A percentile compares a stretch with the other conserved stretches of the same genome.
phyloP scores from a whole-genome alignment of 1,140 invertebrate genomes.

The Trinorchestia longiramus region DNA sequence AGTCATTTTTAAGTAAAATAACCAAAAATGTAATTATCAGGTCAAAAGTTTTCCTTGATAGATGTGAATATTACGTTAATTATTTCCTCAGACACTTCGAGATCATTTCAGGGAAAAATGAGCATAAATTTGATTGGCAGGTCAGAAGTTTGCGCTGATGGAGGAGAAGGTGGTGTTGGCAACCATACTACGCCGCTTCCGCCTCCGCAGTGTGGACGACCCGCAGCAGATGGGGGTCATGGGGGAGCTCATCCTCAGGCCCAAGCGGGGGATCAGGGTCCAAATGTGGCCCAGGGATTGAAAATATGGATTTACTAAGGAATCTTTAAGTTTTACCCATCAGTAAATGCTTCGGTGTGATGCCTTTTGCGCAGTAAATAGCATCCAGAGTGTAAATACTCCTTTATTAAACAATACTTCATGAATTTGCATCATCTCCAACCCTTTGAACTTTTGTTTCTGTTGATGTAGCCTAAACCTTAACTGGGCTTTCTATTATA shows the following conservation, averaged over 20 bases:
- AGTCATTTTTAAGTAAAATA: neutral
- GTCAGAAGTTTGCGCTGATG: slow-evolving; percentile 82
- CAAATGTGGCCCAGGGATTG: neutral
- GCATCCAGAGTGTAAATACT: too few relatives aligned
- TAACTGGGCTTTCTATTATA: too few relatives aligned
- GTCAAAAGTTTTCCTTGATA: neutral
- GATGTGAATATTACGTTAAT: neutral
- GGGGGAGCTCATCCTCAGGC: slow-evolving; percentile 46
- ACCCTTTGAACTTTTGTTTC: too few relatives aligned
- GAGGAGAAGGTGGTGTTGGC: slow-evolving; percentile 88
- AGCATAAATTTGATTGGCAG: slow-evolving; percentile 56
- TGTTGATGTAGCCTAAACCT: too few relatives aligned
- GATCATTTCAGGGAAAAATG: neutral
- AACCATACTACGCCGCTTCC: slow-evolving; percentile 85
- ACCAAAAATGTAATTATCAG: neutral
- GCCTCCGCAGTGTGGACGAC: slow-evolving; percentile 71
- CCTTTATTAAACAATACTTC: too few relatives aligned
- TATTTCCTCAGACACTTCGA: neutral
- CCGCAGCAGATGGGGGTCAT: neutral
- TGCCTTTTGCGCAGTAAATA: too few relatives aligned
- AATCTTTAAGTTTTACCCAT: too few relatives aligned
- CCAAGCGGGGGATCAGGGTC: slow-evolving; percentile 12
- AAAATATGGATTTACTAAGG: too few relatives aligned
- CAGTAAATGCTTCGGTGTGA: too few relatives aligned
- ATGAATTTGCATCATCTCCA: too few relatives aligned